phyloP scores from a whole-genome alignment of 2,888 invertebrate genomes.

The Himalopsyche anomala region DNA sequence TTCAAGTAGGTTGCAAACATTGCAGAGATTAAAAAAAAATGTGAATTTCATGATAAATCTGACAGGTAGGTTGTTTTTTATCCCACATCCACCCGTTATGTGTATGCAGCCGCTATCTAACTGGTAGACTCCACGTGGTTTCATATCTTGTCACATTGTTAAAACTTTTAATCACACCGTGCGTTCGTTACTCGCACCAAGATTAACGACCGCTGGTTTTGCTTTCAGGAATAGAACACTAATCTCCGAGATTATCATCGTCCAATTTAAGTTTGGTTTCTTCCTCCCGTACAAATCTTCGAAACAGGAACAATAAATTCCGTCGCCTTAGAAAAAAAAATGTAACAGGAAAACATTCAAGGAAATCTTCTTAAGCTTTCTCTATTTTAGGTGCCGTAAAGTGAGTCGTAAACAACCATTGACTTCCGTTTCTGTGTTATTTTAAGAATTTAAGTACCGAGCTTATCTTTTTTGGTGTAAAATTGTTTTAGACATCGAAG shows the following conservation, averaged over 20 bases:
- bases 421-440: slow-evolving; percentile 14
- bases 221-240: slow-evolving; percentile 3
- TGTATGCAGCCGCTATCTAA: too few species aligned
- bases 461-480: background rate
- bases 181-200: background rate
- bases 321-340: background rate
- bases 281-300: slow-evolving; percentile 10
- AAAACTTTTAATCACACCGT: background rate
- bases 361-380: slow-evolving; percentile 1
- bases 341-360: background rate
- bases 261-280: slow-evolving; percentile 44
- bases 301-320: slow-evolving; percentile 18
- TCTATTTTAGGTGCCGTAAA: slow-evolving; percentile 5
- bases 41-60: too few species aligned
- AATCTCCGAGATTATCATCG: slow-evolving; percentile 42
- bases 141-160: background rate
- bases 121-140: background rate
- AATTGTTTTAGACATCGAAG: too few species aligned
- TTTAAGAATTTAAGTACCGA: background rate
- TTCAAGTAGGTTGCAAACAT: too few species aligned
- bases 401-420: slow-evolving; percentile 24
- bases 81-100: too few species aligned
- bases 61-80: too few species aligned
- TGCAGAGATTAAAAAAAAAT: too few species aligned
- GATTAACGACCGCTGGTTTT: background rate